Conservation (phyloP, 2,888 invertebrate genomes). For the Allygus modestus region DNA sequence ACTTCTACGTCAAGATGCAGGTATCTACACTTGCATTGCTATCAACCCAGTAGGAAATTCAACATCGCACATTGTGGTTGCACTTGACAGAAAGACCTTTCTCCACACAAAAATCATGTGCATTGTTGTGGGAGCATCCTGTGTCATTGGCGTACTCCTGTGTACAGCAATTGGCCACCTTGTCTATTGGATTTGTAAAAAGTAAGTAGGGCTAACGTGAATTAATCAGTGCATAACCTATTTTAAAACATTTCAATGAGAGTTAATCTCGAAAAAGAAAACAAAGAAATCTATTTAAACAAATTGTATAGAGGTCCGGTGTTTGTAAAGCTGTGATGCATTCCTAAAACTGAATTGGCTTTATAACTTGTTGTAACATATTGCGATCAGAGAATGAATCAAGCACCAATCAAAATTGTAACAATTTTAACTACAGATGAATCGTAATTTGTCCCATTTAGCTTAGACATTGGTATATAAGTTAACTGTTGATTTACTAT, state of each 20-base stretch:
- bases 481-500: no score
- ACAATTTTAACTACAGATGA: no score
- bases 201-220: conserved; percentile 77
- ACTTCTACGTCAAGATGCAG: conserved; percentile 88
- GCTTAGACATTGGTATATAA: no score
- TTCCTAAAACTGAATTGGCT: no score
- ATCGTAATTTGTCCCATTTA: no score
- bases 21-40: conserved; percentile 91
- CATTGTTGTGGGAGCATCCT: conserved; percentile 87
- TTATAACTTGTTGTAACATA: no score
- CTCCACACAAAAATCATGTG: conserved; percentile 90
- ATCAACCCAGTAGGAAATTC: conserved; percentile 90
- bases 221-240: neutral
- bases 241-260: neutral
- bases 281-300: no score
- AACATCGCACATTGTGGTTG: conserved; percentile 85
- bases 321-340: no score
- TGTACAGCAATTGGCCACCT: conserved; percentile 89
- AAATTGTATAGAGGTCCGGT: no score
- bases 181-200: conserved; percentile 82
- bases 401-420: no score
- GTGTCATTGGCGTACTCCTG: conserved; percentile 88
- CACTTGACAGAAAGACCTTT: conserved; percentile 92
- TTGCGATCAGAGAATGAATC: no score
- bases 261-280: no score